Evolutionary conservation across 2,797 vertebrate genomes (phyloP), one percentile per base, ranked within the genome.

Genomic region (Molothrus aeneus): DNA sequence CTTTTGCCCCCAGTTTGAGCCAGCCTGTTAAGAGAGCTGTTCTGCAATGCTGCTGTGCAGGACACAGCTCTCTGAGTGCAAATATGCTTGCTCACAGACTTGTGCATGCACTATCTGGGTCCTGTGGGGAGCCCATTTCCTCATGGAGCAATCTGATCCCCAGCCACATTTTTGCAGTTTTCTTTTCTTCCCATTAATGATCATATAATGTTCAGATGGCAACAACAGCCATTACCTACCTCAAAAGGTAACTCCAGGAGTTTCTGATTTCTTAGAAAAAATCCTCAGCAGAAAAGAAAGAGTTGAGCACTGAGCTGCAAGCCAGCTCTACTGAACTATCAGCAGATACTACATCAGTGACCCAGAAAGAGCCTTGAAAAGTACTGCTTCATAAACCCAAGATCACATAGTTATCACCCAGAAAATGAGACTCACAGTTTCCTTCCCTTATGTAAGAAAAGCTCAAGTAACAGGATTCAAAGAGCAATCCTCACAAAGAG

Each of bases 231-330:
- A 13, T 24, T 53, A 20, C 73, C 73, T 84, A 77, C 70, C 82
- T 91, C 70, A 63, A 86, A 92, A 86, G 60, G 51, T 88, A 93
- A 84, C 21, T 82, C 74, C 74, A 83, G 57, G 38, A 86, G 48
- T 80, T 88, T 90, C 86, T 80, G 68, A 50, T 85, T 75, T 81
- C 86, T 89, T 48, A 68, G 56, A 73, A 80, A 66, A 80, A 81
- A 48, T 95, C 83, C 50, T 36, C 71, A 90, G 45, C n/a, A 61
- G 63, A 64, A 77, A 90, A 86, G 63, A 63, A 68, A 83, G 54
- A 91, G 42, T 7, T 65, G 72, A 86, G 25, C 15, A 7, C 56
- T 18, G 53, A 74, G 57, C 80, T 90, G 66, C 73, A 45, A 90
- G 68, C 32, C 82, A 81, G 63, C 61, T 72, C 40, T 26, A 8